Evolutionary conservation across 2,888 invertebrate genomes (phyloP).

Genomic region (Stegana nigrithorax): DNA sequence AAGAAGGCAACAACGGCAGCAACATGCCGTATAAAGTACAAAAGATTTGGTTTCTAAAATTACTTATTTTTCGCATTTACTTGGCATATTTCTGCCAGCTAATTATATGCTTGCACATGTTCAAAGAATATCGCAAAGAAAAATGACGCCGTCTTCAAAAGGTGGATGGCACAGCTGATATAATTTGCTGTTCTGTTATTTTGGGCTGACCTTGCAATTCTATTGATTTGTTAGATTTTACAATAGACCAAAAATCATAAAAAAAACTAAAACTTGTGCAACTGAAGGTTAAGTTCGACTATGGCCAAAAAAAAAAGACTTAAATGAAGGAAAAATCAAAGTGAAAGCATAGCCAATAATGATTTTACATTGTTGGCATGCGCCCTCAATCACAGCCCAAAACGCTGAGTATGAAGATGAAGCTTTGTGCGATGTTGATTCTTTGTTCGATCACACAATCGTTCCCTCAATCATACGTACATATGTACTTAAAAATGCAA

Average conservation of each 20-base stretch:
- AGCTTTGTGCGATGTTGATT: not conserved
- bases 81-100: no score
- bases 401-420: not conserved
- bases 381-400: slow-evolving; percentile 8
- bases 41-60: no score
- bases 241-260: slow-evolving; percentile 20
- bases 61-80: no score
- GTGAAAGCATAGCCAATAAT: slow-evolving; percentile 34
- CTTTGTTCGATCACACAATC: slow-evolving; percentile 24
- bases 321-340: slow-evolving; percentile 16
- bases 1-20: no score
- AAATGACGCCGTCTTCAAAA: no score
- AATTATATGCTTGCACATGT: no score
- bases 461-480: slow-evolving; percentile 35
- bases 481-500: slow-evolving; percentile 33
- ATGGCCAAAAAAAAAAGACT: slow-evolving; percentile 25
- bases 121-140: no score
- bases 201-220: slow-evolving; percentile 45
- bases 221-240: slow-evolving; percentile 54
- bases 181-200: no score
- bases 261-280: slow-evolving; percentile 28
- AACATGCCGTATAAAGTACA: no score
- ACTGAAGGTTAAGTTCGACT: slow-evolving; percentile 55
- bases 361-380: not conserved
- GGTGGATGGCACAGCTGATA: no score